Percentiles rank a stretch among this genome's conserved stretches.
phyloP scores from a whole-genome alignment of 2,888 invertebrate species.

The Eristalis pertinax region DNA sequence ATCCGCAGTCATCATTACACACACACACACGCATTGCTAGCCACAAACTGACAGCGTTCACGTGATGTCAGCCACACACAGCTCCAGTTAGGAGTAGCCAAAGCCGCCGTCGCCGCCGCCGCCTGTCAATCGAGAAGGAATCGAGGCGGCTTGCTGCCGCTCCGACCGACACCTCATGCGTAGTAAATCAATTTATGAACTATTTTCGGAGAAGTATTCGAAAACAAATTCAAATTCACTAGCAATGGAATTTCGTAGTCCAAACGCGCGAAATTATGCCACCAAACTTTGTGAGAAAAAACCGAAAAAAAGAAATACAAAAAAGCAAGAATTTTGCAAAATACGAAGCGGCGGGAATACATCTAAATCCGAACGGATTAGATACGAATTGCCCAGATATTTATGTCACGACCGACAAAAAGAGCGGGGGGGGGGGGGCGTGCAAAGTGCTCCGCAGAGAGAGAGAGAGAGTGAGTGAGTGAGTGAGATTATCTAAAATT shows the following conservation, averaged over 20 bases:
- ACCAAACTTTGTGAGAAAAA: not conserved
- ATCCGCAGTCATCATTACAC: conserved; percentile 21
- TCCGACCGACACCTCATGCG: conserved; percentile 1
- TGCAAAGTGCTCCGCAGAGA: not conserved
- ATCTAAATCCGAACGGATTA: conserved; percentile 27
- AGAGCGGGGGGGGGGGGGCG: not conserved
- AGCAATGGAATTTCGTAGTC: not conserved
- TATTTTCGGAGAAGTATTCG: conserved; percentile 34
- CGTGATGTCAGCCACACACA: not conserved
- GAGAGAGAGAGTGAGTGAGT: not conserved
- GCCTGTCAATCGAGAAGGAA: not conserved
- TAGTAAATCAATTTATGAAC: conserved; percentile 26
- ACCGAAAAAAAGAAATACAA: not conserved
- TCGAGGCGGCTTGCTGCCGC: not conserved
- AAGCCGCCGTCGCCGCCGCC: too few relatives aligned
- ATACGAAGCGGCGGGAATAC: not conserved
- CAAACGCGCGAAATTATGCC: not conserved
- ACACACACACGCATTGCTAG: conserved; percentile 23
- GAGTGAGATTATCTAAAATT: conserved; percentile 40
- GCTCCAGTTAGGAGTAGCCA: not conserved
- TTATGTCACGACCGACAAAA: conserved; percentile 25
- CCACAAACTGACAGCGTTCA: conserved; percentile 19
- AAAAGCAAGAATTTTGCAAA: not conserved
- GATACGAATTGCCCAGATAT: conserved; percentile 32
- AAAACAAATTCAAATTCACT: conserved; percentile 17